A percentile compares a stretch with the other conserved stretches of the same genome.
Conservation (phyloP, 2,888 invertebrate genomes). For the Subacronicta megacephala region DNA sequence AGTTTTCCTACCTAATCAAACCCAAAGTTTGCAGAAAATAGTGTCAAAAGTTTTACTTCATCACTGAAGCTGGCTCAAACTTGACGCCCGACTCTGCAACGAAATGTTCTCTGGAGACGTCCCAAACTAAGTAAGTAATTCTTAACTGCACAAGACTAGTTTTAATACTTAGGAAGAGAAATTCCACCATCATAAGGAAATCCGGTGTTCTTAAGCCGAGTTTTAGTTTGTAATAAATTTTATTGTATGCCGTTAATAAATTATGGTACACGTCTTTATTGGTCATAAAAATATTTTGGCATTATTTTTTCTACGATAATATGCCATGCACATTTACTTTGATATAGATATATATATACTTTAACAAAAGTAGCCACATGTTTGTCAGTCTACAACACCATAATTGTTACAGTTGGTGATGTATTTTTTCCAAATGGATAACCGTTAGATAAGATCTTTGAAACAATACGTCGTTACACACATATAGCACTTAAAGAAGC, state of each 20-base stretch:
- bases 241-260: conserved; percentile 37
- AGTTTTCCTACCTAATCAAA: conserved; percentile 81
- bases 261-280: conserved; percentile 34
- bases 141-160: conserved; percentile 54
- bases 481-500: conserved; percentile 22
- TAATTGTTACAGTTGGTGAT: background rate
- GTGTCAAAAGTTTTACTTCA: conserved; percentile 75
- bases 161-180: conserved; percentile 50
- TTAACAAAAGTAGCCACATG: background rate
- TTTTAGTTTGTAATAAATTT: conserved; percentile 37
- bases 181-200: conserved; percentile 48
- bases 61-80: conserved; percentile 62
- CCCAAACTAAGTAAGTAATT: conserved; percentile 56
- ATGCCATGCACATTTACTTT: conserved; percentile 5
- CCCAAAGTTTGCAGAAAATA: conserved; percentile 79
- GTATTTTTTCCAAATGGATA: conserved; percentile 3
- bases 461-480: conserved; percentile 9
- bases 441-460: conserved; percentile 10
- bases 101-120: conserved; percentile 63
- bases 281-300: conserved; percentile 39
- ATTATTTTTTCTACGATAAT: conserved; percentile 32
- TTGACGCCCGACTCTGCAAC: conserved; percentile 58
- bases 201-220: conserved; percentile 35
- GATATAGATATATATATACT: too few relatives aligned
- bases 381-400: conserved; percentile 1